phyloP scores from a whole-genome alignment of 2,888 invertebrate species.

The Oligia fasciuncula region DNA sequence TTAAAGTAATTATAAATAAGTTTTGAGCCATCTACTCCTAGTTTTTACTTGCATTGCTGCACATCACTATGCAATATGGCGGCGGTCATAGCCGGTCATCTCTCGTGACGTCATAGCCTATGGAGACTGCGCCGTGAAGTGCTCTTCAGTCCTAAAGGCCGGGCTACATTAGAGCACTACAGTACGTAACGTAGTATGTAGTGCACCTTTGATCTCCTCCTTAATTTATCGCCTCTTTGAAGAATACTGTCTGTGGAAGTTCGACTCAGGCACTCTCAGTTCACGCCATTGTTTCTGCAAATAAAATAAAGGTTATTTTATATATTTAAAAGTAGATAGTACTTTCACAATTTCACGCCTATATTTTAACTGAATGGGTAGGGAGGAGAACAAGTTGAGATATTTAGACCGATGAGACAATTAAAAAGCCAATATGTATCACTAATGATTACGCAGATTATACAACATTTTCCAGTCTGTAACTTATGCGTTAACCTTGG shows the following conservation, averaged over 20 bases:
- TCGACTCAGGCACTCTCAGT: conserved; percentile 83
- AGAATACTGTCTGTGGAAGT: conserved; percentile 66
- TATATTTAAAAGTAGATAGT: neutral
- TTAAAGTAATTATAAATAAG: conserved; percentile 50
- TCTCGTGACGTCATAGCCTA: conserved; percentile 5
- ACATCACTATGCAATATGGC: conserved; percentile 28
- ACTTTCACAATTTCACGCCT: neutral
- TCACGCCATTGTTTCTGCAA: conserved; percentile 87
- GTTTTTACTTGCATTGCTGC: conserved; percentile 23
- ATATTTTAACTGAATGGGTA: neutral
- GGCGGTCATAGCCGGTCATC: neutral
- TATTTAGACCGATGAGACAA: neutral
- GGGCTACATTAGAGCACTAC: conserved; percentile 22
- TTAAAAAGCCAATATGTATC: neutral
- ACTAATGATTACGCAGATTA: neutral
- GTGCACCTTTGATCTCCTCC: conserved; percentile 32
- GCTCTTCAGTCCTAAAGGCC: conserved; percentile 35
- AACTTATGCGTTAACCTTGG: neutral
- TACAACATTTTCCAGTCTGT: neutral
- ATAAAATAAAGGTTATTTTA: neutral
- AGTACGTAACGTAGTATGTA: conserved; percentile 36
- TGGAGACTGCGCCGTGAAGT: conserved; percentile 13
- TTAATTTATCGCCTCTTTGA: conserved; percentile 60
- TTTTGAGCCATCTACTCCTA: conserved; percentile 52
- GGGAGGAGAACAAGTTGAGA: no score